phyloP scores from a whole-genome alignment of 1,140 invertebrate species.

The Akabosia matsudoensis region DNA sequence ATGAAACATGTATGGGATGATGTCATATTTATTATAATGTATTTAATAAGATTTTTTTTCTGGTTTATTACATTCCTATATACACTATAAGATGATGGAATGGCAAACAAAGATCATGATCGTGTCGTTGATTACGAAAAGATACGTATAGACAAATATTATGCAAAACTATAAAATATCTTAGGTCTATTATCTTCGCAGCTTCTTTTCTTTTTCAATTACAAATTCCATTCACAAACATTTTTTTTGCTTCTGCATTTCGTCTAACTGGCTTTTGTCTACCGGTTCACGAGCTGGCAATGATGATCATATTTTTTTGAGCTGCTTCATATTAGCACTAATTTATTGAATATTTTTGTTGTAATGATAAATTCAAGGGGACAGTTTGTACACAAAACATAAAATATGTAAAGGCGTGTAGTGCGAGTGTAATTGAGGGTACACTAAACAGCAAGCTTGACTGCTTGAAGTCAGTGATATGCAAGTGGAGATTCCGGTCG shows the following conservation, averaged over 20 bases:
- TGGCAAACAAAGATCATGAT: no score
- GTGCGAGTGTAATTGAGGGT: no score
- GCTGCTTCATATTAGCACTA: background rate
- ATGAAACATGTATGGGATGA: no score
- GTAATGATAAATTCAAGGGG: background rate
- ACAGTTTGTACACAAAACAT: background rate
- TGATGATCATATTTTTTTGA: background rate
- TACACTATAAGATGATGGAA: background rate
- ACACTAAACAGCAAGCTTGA: background rate
- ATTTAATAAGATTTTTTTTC: no score
- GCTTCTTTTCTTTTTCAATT: background rate
- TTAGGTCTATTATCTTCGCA: background rate
- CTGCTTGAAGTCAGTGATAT: background rate
- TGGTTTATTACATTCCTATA: no score
- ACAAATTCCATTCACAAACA: background rate
- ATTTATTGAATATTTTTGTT: background rate
- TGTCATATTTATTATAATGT: no score
- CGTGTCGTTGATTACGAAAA: background rate
- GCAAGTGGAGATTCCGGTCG: background rate
- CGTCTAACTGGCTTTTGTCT: background rate
- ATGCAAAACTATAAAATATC: background rate
- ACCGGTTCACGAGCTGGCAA: background rate
- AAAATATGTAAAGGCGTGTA: background rate
- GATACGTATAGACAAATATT: background rate
- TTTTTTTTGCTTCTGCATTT: background rate